Conservation (phyloP, 1,140 invertebrate species). For the Achatina immaculata region DNA sequence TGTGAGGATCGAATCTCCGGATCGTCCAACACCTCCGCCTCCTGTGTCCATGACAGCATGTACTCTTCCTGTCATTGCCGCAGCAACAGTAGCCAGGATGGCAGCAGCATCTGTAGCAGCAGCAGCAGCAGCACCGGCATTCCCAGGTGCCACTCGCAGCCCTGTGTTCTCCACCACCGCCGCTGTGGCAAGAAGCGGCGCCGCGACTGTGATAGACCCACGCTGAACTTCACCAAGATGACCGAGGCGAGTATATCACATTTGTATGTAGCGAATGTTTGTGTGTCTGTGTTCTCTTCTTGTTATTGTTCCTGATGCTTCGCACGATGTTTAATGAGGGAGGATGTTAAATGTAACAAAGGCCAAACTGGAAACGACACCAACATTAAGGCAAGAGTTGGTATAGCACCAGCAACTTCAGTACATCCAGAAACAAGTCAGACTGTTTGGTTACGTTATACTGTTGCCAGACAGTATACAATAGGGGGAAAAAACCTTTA, state of each 20-base stretch:
- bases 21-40: constrained; percentile 45
- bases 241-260: constrained; percentile 56
- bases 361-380: too few relatives aligned
- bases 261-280: too few relatives aligned
- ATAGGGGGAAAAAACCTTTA: too few relatives aligned
- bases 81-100: too few relatives aligned
- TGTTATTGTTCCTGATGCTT: neutral
- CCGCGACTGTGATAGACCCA: constrained; percentile 59
- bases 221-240: constrained; percentile 66
- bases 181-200: constrained; percentile 62
- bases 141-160: constrained; percentile 65
- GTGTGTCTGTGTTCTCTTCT: neutral
- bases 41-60: constrained; percentile 44
- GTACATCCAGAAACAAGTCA: too few relatives aligned
- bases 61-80: neutral
- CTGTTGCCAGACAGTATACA: too few relatives aligned
- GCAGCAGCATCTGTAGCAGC: neutral
- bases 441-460: too few relatives aligned
- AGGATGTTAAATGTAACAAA: too few relatives aligned
- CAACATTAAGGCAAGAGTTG: too few relatives aligned
- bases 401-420: too few relatives aligned
- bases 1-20: constrained; percentile 63
- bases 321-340: too few relatives aligned
- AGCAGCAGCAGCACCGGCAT: constrained; percentile 39
- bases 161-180: constrained; percentile 64